Evolutionary conservation across 2,888 invertebrate species (phyloP), one percentile per base, ranked within the genome.

Genomic region (Latrodectus hesperus): DNA sequence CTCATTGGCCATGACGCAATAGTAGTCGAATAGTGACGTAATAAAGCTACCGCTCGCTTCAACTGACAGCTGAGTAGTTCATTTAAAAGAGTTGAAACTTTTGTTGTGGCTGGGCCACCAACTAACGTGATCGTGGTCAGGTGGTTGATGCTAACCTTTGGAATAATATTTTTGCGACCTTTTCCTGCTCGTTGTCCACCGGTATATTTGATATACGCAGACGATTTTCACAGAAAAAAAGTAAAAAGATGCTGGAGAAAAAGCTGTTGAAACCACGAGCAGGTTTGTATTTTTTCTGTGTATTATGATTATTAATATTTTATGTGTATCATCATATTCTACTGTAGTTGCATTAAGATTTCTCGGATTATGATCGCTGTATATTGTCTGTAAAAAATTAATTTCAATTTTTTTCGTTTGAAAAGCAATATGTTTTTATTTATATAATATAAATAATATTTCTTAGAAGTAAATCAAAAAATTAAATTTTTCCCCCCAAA

Each of bases 11-110:
- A 87, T 87, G 86, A 87, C 86, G 86, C 81, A 87, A 87, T 80
- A 82, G 86, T 87, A 87, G 86, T 81, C 86, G 68, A 55, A 14
- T 65, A 76, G 55, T 87, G 86, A 87, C 86, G 86, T 87, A 87
- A 87, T 60, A 60, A 17, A 55, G 71, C 77, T 77, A 74, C 73
- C 77, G 76, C 79, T 71, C 74, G 53, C 73, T 72, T 72, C 78
- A 87, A 82, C 86, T 87, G 86, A 87, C 86, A 87, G 86, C 86
- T 81, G 86, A 87, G 77, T 52, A 80, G 85, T 80, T 86, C 85
- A 86, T 86, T 86, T 71, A 87, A 86, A 87, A 81, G 86, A 81
- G 86, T 82, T 77, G 81, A 74, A 84, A 87, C 76, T 87, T 79
- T 81, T 81, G 81, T 81, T 85, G 85, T 67, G 76, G 86, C 81